Base-by-base conservation (phyloP, 2,797 vertebrate genomes). In the Coilia nasus region DNA sequence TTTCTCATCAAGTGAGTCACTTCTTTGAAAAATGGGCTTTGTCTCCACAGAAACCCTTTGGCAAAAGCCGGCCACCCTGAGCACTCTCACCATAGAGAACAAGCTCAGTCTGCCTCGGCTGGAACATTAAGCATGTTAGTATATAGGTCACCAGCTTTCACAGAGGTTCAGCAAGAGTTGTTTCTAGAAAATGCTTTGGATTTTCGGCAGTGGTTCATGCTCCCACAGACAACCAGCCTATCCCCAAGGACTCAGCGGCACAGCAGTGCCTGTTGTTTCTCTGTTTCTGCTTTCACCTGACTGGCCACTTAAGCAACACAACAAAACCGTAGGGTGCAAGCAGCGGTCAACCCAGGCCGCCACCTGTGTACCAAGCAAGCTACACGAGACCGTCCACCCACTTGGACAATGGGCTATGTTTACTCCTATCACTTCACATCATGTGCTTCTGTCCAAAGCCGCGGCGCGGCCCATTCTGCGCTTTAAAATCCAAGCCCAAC, bases 401-500 rank as follows among this genome's bases (percentile, higher is more conserved):
- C 21, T n/a, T 9, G 11, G 2, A 28, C 80, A 54, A 31, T 82
- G 19, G 17, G 31, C 31, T 7, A 54, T 54, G 50, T 44, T 78
- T 78, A 44, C 71, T 44, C 31, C 35, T 21, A 78, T 44, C 31
- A 19, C 71, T 44, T 78, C 10, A 21, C 35, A 78, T 78, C 71
- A 44, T 41, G 71, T 15, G 17, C 41, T 44, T 44, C 19, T 44
- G 71, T 78, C 35, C 71, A 78, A 78, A 78, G 7, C 19, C 35
- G 71, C 71, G 21, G 71, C 35, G 6, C 50, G 35, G 62, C 46
- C 44, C 47, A 62, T 80, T 80, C 83, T 19, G 23, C n/a, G 64
- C 11, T 81, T 87, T 84, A 75, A 84, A 23, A 75, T 81, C 71
- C 71, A 41, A 71, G 35, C 17, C 71, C 44, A 78, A 78, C 44